These are phyloP conservation scores for Eilema depressum DNA, from an alignment of 2,888 invertebrate species.

Conservation along the genomic window DNA sequence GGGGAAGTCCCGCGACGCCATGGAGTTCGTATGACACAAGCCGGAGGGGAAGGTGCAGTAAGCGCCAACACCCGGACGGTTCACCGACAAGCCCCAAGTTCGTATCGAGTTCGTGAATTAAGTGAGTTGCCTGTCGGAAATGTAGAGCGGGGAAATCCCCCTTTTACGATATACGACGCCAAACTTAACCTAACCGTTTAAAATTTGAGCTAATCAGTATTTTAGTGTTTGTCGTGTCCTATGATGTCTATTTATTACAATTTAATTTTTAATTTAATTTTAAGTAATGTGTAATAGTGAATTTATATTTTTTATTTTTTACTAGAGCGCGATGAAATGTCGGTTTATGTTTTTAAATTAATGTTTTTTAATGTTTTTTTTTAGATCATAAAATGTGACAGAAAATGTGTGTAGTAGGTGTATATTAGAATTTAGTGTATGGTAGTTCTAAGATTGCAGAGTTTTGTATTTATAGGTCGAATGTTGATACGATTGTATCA, in stretches of 20 bases:
- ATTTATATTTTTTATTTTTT: conserved; percentile 48
- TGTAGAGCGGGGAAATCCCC: conserved; percentile 7
- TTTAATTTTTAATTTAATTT: conserved; percentile 40
- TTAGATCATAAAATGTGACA: conserved; percentile 9
- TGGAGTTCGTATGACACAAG: conserved; percentile 93
- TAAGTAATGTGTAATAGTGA: conserved; percentile 43
- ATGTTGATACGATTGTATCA: conserved; percentile 50
- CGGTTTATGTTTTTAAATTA: conserved; percentile 31
- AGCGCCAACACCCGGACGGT: conserved; percentile 43
- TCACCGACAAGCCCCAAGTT: conserved; percentile 11
- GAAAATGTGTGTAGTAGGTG: conserved; percentile 19
- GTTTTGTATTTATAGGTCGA: conserved; percentile 29
- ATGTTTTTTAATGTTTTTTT: conserved; percentile 15
- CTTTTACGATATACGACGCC: conserved; percentile 40
- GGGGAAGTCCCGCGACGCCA: conserved; percentile 78
- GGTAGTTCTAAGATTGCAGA: conserved; percentile 33
- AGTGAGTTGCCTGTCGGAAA: conserved; percentile 6
- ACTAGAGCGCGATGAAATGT: conserved; percentile 23
- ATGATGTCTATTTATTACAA: conserved; percentile 34
- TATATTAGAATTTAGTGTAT: conserved; percentile 22
- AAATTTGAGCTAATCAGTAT: conserved; percentile 38
- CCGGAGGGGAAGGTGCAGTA: conserved; percentile 79
- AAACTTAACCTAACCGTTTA: conserved; percentile 16
- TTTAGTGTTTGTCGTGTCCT: conserved; percentile 27
- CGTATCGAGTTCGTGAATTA: conserved; percentile 1